These are phyloP conservation scores for Aurelia aurita complex sp. Pacific DNA, from an alignment of 30 jellyfish, hydroid and myxozoan species.

Conservation along the genomic window DNA sequence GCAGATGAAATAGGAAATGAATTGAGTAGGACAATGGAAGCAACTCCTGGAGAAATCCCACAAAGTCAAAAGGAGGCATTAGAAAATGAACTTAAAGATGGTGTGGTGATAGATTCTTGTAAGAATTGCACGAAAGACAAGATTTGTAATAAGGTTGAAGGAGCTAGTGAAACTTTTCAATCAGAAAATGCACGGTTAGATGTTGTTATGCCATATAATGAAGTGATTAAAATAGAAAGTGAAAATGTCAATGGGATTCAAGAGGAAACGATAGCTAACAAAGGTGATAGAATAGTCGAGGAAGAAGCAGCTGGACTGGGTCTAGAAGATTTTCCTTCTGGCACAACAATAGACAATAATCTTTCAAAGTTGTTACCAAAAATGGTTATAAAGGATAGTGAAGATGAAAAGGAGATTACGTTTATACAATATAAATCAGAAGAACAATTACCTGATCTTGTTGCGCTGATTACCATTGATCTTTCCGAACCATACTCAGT, in stretches of 20 bases:
- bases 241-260: constrained; percentile 5
- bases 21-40: neutral
- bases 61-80: neutral
- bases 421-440: constrained; percentile 73
- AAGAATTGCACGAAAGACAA: too few relatives aligned
- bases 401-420: constrained; percentile 37
- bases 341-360: neutral
- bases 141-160: too few relatives aligned
- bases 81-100: neutral
- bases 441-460: constrained; percentile 82
- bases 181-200: neutral
- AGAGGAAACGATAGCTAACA: neutral
- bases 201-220: neutral
- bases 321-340: neutral
- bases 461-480: constrained; percentile 85
- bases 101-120: neutral
- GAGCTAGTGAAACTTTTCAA: neutral
- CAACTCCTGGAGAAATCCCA: neutral
- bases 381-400: constrained; percentile 45
- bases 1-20: neutral
- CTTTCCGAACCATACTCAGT: constrained; percentile 94
- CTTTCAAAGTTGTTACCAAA: constrained; percentile 38
- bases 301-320: neutral
- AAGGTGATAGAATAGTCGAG: neutral
- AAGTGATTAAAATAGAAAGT: neutral